A percentile compares a stretch with the other conserved stretches of the same genome.
Evolutionary conservation across 2,888 invertebrate genomes (phyloP).

Genomic region (Kuschelorhynchus macadamiae): DNA sequence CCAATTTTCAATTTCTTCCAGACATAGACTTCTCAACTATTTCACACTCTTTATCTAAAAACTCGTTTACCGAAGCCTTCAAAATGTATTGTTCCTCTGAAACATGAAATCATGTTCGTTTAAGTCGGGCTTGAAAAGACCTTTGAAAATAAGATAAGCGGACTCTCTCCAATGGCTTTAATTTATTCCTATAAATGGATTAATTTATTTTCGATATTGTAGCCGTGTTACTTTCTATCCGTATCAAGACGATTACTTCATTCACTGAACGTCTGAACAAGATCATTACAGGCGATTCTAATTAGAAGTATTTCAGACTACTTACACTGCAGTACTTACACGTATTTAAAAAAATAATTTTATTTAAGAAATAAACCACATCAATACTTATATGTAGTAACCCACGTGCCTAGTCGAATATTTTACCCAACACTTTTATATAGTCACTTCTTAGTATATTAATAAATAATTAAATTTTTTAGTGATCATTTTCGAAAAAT

Average conservation of each 20-base stretch:
- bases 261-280: background rate
- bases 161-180: conserved; percentile 4
- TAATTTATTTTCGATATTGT: conserved; percentile 4
- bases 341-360: too few species aligned
- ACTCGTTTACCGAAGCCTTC: background rate
- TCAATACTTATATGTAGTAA: too few species aligned
- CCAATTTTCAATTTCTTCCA: too few species aligned
- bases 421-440: too few species aligned
- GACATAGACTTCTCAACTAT: too few species aligned
- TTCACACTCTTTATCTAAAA: background rate
- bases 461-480: too few species aligned
- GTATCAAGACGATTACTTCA: background rate
- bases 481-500: too few species aligned
- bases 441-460: too few species aligned
- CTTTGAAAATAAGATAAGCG: conserved; percentile 3
- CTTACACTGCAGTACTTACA: too few species aligned
- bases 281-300: background rate
- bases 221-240: conserved; percentile 1
- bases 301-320: too few species aligned
- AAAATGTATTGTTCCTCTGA: background rate
- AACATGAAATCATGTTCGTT: conserved; percentile 3
- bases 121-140: conserved; percentile 1
- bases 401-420: too few species aligned
- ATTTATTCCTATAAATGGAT: conserved; percentile 7
- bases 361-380: too few species aligned